Base-by-base conservation (phyloP, 2,888 invertebrate genomes). In the Trimorus sp. region DNA sequence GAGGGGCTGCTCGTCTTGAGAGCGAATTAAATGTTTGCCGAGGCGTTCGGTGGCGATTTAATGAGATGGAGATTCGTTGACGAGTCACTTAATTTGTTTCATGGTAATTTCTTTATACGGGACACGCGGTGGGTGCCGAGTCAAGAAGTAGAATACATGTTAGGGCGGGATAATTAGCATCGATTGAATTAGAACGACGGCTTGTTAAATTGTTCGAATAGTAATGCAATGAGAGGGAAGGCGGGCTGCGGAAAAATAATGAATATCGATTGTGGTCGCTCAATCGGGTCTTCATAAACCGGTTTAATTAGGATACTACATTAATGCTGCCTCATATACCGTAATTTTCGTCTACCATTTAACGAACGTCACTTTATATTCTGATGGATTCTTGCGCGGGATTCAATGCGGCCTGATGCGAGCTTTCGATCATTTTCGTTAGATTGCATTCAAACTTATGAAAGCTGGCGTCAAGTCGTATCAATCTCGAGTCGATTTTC, bases 391-490 rank as follows among this genome's bases (percentile, higher is more conserved):
- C 15, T 58, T 58, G 45, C 15, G 15, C 12, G n/a, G 37, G 53
- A 45, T 54, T 49, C 49, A 53, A 70, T 58, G 36, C 15, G 4
- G 1, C 15, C n/a, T 16, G 42, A 58, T 45, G n/a, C 11, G 48
- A 48, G 68, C 56, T 8, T 49, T 37, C 42, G 37, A 59, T 69
- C 48, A 70, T 58, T 58, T 75, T 65, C 74, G 40, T 54, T 36
- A 75, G 51, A 66, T 75, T 51, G 49, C 45, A 63, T 53, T 75
- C 48, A 60, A 68, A 68, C 58, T 74, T 63, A 38, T 15, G 38
- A 73, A 48, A 56, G 63, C 56, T 38, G 14, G 45, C 54, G 45
- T 63, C 56, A 63, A 73, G 63, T 73, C 14, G 56, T 38, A 63
- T 63, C 56, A 73, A 63, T 65, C 49, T 65, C 40, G 58, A 42